phyloP scores from a whole-genome alignment of 2,888 invertebrate genomes.

The Andrena camellia region DNA sequence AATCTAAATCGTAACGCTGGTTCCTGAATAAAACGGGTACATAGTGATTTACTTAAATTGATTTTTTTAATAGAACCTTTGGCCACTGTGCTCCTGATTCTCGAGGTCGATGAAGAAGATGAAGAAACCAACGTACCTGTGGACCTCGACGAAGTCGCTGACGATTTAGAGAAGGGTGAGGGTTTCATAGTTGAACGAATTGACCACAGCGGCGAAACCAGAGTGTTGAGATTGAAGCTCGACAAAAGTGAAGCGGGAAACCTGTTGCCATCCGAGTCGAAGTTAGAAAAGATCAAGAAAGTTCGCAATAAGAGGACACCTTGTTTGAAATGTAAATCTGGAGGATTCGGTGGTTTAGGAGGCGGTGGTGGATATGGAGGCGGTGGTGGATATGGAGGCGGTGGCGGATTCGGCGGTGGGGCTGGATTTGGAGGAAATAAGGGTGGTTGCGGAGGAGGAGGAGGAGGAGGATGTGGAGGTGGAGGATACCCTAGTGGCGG shows the following conservation, averaged over 20 bases:
- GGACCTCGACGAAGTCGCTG: slow-evolving; percentile 79
- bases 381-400: neutral
- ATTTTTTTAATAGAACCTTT: slow-evolving; percentile 74
- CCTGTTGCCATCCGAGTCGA: slow-evolving; percentile 14
- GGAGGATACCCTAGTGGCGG: slow-evolving; percentile 34
- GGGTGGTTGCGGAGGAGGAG: slow-evolving; percentile 43
- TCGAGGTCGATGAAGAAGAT: slow-evolving; percentile 78
- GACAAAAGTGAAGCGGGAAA: slow-evolving; percentile 53
- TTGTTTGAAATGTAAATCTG: slow-evolving; percentile 75
- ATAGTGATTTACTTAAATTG: neutral
- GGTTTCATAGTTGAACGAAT: slow-evolving; percentile 79
- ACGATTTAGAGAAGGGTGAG: slow-evolving; percentile 74
- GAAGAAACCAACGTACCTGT: slow-evolving; percentile 61
- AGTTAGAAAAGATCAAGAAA: slow-evolving; percentile 63
- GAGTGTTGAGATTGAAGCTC: slow-evolving; percentile 76
- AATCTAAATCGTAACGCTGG: neutral
- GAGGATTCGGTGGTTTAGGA: slow-evolving; percentile 58
- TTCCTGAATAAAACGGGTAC: neutral
- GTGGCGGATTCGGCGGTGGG: slow-evolving; percentile 19
- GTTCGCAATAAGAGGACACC: slow-evolving; percentile 77
- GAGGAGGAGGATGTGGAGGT: slow-evolving; percentile 46
- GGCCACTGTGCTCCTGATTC: slow-evolving; percentile 77
- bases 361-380: slow-evolving; percentile 49
- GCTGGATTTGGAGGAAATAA: slow-evolving; percentile 46
- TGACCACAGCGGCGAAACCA: slow-evolving; percentile 73